Evolutionary conservation across 2,888 invertebrate species (phyloP).

Genomic region (Scaptomyza cyrtandrae): DNA sequence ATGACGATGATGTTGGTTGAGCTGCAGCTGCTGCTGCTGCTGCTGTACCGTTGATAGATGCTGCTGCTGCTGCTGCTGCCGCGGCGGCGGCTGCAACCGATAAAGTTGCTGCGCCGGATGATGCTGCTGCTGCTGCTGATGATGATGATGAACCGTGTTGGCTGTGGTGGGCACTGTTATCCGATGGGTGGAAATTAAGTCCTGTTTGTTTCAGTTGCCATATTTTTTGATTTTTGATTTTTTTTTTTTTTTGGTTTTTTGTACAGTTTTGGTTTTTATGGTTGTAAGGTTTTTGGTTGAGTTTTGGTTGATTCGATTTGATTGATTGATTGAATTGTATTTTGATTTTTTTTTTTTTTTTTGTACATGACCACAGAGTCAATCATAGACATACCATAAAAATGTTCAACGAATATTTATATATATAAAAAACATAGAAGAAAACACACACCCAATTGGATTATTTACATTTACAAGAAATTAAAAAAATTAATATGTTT

Average conservation of each 20-base stretch:
- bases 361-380: slow-evolving; percentile 85
- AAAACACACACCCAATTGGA: slow-evolving; percentile 85
- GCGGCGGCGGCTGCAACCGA: slow-evolving; percentile 83
- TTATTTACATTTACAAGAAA: slow-evolving; percentile 85
- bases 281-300: slow-evolving; percentile 75
- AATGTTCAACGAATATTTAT: slow-evolving; percentile 84
- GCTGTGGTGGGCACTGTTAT: slow-evolving; percentile 84
- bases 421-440: slow-evolving; percentile 84
- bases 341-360: slow-evolving; percentile 57
- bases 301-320: slow-evolving; percentile 69
- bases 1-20: slow-evolving; percentile 54
- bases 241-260: slow-evolving; percentile 72
- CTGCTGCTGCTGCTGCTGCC: slow-evolving; percentile 75
- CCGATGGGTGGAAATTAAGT: slow-evolving; percentile 85
- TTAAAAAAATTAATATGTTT: slow-evolving; percentile 75
- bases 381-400: slow-evolving; percentile 85
- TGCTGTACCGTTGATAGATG: slow-evolving; percentile 80
- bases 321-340: slow-evolving; percentile 60
- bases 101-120: slow-evolving; percentile 74
- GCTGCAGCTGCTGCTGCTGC: slow-evolving; percentile 56
- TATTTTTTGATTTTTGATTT: no score
- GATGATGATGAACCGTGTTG: slow-evolving; percentile 66
- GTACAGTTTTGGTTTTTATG: slow-evolving; percentile 80
- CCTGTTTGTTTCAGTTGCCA: slow-evolving; percentile 84
- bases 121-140: slow-evolving; percentile 82